Percentiles rank a stretch among this genome's conserved stretches.
Conservation (phyloP, 2,797 vertebrate genomes). For the Serranus cabrilla region DNA sequence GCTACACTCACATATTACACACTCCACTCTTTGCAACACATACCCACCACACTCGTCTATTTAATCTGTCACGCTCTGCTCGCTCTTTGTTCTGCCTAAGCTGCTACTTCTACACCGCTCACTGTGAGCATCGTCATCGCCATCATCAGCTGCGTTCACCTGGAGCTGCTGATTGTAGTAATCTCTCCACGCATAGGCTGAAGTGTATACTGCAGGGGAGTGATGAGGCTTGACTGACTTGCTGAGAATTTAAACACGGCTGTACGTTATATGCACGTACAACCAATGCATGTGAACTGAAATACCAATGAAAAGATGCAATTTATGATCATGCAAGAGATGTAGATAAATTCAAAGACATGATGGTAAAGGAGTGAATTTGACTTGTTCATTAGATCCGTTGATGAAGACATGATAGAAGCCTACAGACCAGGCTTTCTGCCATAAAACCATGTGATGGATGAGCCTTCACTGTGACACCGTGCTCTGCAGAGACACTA, state of each 20-base stretch:
- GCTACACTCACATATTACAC: neutral
- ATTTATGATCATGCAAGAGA: constrained; percentile 1
- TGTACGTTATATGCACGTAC: neutral
- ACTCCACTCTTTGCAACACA: constrained; percentile 10
- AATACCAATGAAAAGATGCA: neutral
- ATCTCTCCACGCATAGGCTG: constrained; percentile 12
- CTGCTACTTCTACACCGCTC: constrained; percentile 14
- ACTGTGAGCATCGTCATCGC: constrained; percentile 6
- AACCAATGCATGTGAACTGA: neutral
- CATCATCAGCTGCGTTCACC: constrained; percentile 24
- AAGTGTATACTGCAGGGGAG: constrained; percentile 7
- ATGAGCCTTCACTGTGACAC: constrained; percentile 39
- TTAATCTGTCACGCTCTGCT: constrained; percentile 47
- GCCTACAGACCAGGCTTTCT: constrained; percentile 26
- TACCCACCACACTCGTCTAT: neutral
- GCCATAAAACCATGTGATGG: constrained; percentile 48
- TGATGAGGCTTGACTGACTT: constrained; percentile 10
- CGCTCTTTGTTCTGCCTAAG: constrained; percentile 43
- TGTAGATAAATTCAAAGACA: constrained; percentile 1
- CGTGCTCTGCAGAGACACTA: constrained; percentile 39
- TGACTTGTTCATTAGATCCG: constrained; percentile 23
- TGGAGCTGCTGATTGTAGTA: constrained; percentile 32
- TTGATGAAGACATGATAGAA: constrained; percentile 42
- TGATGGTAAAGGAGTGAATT: constrained; percentile 20
- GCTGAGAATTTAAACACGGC: constrained; percentile 4